Percentiles rank a stretch among this genome's conserved stretches.
These are phyloP conservation scores for Corythaixoides concolor DNA, from an alignment of 2,113 vertebrate genomes.

Conservation along the genomic window DNA sequence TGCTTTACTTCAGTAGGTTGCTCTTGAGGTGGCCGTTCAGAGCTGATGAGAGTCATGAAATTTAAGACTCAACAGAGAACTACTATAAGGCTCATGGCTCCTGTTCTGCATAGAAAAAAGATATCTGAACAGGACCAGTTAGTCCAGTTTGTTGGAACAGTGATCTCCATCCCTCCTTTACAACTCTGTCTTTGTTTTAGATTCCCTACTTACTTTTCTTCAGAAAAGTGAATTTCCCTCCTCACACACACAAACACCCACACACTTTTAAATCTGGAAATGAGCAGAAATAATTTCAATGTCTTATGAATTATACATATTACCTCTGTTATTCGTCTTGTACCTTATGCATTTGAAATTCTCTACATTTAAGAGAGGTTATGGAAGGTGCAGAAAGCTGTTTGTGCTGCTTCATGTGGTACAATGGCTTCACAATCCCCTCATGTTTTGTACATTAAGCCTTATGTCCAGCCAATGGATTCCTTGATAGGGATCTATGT, in stretches of 20 bases:
- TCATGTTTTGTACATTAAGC: not conserved
- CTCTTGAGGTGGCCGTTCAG: not conserved
- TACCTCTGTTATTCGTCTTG: not conserved
- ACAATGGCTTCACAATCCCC: not conserved
- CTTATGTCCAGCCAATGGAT: not conserved
- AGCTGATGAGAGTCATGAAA: not conserved
- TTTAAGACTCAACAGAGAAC: not conserved
- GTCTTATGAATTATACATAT: not conserved
- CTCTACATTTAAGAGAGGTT: not conserved
- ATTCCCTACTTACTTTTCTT: not conserved
- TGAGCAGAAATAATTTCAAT: slow-evolving; percentile 1
- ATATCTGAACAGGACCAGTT: not conserved
- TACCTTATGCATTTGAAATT: not conserved
- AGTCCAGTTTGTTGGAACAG: not conserved
- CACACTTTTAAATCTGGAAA: not conserved
- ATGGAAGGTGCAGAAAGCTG: not conserved
- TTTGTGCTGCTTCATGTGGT: not conserved
- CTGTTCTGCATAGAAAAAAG: not conserved
- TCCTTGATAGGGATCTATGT: not conserved
- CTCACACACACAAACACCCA: not conserved
- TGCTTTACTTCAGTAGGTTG: not conserved
- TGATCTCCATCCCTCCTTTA: not conserved
- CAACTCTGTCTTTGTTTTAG: not conserved
- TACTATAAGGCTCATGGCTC: not conserved
- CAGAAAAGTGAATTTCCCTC: not conserved